Evolutionary conservation across 2,113 vertebrate species (phyloP), one percentile per base, ranked within the genome.

Genomic region (Solenodon paradoxus): DNA sequence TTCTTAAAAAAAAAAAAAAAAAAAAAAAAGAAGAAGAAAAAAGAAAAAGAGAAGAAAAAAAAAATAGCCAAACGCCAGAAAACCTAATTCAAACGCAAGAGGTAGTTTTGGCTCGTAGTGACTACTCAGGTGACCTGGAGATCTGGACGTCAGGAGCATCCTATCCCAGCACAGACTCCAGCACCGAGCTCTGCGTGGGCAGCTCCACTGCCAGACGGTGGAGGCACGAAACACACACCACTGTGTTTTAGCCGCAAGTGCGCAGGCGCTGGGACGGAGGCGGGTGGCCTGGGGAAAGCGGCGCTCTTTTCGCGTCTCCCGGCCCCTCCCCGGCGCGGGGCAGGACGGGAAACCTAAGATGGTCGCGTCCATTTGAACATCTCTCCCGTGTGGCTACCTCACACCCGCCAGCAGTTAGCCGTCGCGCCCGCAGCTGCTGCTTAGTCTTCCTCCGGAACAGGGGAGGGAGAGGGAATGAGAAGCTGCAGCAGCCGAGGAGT

Each of bases 341-440:
- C 97, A 96, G 97, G 98, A 98, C 97, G 98, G 99, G 99, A 99
- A 96, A 96, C 66, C 2, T 97, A 99, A 99, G 90, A 99, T 99
- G 99, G 99, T 98, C 95, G 98, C 99, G 98, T 98, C 97, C 98
- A 49, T 98, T 98, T 99, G 98, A 99, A 98, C 98, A 77, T 49
- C 59, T 38, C 19, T 32, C 95, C 55, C 53, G 90, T 83, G 83
- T 64, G 75, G 35, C 42, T 49, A 87, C n/a, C 7, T 30, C 59
- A 75, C 24, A n/a, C 64, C 24, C 11, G 13, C 7, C 4, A 8
- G 55, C 12, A n/a, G 5, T 26, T 40, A 8, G 13, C 13, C 5
- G 77, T 84, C 77, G 84, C 51, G 71, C 9, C 64, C 35, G 45
- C 28, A 32, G 45, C 30, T 19, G 68, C 64, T 8, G 63, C 42